Percentiles rank a stretch among this genome's conserved stretches.
phyloP scores from a whole-genome alignment of 2,113 vertebrate species.

The Macroglossus sobrinus region DNA sequence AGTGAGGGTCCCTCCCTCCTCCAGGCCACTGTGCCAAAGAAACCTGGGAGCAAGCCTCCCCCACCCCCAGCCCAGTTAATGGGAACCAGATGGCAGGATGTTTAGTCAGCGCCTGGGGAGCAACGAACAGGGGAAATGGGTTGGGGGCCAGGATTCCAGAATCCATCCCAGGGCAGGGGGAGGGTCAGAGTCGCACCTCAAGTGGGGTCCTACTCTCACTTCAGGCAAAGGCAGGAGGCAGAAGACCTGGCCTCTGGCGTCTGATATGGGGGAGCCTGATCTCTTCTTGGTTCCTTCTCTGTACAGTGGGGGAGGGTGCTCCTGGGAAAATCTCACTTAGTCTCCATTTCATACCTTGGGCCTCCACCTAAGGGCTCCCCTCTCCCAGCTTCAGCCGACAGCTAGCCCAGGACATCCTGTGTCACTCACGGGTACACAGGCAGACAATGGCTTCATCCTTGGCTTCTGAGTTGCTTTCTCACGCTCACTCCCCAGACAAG shows the following conservation, averaged over 20 bases:
- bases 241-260: not conserved
- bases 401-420: not conserved
- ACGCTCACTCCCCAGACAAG: not conserved
- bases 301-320: not conserved
- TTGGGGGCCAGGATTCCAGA: slow-evolving; percentile 73
- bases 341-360: not conserved
- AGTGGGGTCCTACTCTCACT: not conserved
- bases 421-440: not conserved
- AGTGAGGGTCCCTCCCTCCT: slow-evolving; percentile 28
- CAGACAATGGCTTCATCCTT: not conserved
- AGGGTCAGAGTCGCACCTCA: not conserved
- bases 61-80: slow-evolving; percentile 68
- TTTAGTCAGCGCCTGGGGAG: slow-evolving; percentile 76
- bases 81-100: slow-evolving; percentile 78
- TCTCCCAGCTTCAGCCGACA: not conserved
- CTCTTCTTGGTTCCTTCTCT: not conserved
- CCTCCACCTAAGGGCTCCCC: not conserved
- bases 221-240: not conserved
- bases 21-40: slow-evolving; percentile 51
- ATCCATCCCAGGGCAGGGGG: slow-evolving; percentile 31
- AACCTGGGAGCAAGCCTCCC: slow-evolving; percentile 67
- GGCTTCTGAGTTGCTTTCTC: not conserved
- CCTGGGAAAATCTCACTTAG: not conserved
- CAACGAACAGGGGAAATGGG: slow-evolving; percentile 62
- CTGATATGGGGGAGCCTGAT: not conserved